Conservation (phyloP, 2,797 vertebrate genomes). For the Sphenopsis melanotis region DNA sequence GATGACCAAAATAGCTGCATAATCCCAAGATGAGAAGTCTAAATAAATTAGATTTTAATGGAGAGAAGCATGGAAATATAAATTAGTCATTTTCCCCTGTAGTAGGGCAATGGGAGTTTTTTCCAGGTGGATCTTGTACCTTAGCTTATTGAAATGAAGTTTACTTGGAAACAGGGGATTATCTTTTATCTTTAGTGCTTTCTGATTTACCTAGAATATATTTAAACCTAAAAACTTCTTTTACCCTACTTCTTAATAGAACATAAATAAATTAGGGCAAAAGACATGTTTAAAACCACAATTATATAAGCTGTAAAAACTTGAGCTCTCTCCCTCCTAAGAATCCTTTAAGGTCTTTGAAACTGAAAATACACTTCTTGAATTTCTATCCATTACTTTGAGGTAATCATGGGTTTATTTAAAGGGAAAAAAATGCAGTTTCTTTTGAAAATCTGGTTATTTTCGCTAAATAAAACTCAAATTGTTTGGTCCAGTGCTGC, state of each 20-base stretch:
- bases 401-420: neutral
- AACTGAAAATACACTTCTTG: neutral
- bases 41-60: neutral
- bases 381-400: neutral
- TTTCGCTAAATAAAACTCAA: neutral
- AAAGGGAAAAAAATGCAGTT: neutral
- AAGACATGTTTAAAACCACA: neutral
- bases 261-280: neutral
- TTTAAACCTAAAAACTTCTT: neutral
- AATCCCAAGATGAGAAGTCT: neutral
- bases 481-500: neutral
- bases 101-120: neutral
- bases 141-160: neutral
- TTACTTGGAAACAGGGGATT: neutral
- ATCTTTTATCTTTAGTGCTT: neutral
- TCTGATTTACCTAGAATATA: neutral
- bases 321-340: neutral
- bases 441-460: neutral
- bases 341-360: neutral
- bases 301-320: neutral
- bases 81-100: neutral
- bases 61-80: neutral
- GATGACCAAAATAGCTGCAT: neutral
- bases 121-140: neutral
- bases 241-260: neutral